Percentiles rank a stretch among this genome's conserved stretches.
These are phyloP conservation scores for Spinus olivaceus DNA, from an alignment of 2,797 vertebrate species.

Conservation along the genomic window DNA sequence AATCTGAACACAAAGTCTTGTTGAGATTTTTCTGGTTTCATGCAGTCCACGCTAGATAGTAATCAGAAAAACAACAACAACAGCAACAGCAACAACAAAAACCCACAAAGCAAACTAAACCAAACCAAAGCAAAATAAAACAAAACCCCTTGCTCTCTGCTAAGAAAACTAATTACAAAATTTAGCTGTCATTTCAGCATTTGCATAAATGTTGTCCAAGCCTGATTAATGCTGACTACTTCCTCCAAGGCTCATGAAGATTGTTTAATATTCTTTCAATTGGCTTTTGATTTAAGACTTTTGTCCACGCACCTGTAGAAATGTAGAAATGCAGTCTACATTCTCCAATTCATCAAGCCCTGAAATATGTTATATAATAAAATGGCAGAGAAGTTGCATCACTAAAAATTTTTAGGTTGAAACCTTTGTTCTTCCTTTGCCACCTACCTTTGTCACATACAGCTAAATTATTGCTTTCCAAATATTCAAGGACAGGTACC, in stretches of 20 bases:
- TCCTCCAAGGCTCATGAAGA: background rate
- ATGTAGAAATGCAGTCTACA: background rate
- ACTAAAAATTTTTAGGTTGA: background rate
- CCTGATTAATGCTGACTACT: background rate
- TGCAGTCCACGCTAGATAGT: background rate
- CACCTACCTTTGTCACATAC: rapidly evolving
- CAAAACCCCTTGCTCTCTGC: rapidly evolving
- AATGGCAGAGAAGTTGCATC: background rate
- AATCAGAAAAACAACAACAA: too few species aligned
- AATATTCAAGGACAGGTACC: background rate
- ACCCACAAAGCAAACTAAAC: too few species aligned
- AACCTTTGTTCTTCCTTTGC: background rate
- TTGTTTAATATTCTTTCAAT: background rate
- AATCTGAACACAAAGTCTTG: background rate
- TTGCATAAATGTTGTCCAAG: background rate
- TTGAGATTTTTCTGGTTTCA: background rate
- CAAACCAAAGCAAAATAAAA: too few species aligned
- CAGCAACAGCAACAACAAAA: background rate
- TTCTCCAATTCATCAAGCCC: background rate
- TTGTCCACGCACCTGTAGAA: background rate
- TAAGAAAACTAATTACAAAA: background rate
- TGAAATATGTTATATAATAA: background rate
- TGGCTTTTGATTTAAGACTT: background rate
- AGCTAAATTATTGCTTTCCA: background rate
- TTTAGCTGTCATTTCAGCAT: background rate